Conservation (phyloP, 2,888 invertebrate species). For the Drosophila bunnanda region DNA sequence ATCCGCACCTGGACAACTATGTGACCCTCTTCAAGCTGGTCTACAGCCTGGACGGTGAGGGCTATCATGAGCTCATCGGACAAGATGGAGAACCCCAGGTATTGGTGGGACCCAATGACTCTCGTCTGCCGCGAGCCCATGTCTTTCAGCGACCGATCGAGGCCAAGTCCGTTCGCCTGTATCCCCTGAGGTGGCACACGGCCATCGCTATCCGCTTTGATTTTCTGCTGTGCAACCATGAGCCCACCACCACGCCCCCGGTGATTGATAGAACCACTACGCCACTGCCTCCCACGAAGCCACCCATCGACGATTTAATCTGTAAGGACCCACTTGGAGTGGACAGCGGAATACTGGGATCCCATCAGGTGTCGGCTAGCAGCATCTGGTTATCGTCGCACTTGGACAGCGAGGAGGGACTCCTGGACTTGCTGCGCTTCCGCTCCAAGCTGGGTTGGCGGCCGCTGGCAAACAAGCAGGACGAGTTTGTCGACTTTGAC, state of each 20-base stretch:
- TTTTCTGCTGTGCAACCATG: slow-evolving; percentile 88
- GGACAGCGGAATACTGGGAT: slow-evolving; percentile 86
- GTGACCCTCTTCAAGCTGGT: slow-evolving; percentile 90
- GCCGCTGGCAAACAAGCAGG: slow-evolving; percentile 88
- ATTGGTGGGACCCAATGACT: slow-evolving; percentile 85
- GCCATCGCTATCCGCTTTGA: slow-evolving; percentile 89
- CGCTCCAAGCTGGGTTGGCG: slow-evolving; percentile 87
- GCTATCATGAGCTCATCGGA: slow-evolving; percentile 86
- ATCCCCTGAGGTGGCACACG: slow-evolving; percentile 91
- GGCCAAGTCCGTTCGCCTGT: slow-evolving; percentile 89
- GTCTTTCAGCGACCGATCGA: slow-evolving; percentile 90
- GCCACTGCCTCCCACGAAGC: slow-evolving; percentile 11
- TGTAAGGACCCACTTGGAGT: slow-evolving; percentile 92
- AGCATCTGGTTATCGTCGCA: slow-evolving; percentile 69
- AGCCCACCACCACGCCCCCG: slow-evolving; percentile 6
- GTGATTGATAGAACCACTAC: slow-evolving; percentile 3
- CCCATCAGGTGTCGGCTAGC: slow-evolving; percentile 86
- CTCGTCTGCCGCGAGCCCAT: slow-evolving; percentile 86
- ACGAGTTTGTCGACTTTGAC: slow-evolving; percentile 91
- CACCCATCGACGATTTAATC: slow-evolving; percentile 70
- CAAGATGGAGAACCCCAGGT: slow-evolving; percentile 4
- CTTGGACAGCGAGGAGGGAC: slow-evolving; percentile 55
- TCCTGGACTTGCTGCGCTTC: slow-evolving; percentile 83
- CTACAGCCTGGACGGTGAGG: slow-evolving; percentile 88
- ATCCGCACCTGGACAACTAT: slow-evolving; percentile 88